phyloP scores from a whole-genome alignment of 2,113 vertebrate genomes.

The Gavia stellata region DNA sequence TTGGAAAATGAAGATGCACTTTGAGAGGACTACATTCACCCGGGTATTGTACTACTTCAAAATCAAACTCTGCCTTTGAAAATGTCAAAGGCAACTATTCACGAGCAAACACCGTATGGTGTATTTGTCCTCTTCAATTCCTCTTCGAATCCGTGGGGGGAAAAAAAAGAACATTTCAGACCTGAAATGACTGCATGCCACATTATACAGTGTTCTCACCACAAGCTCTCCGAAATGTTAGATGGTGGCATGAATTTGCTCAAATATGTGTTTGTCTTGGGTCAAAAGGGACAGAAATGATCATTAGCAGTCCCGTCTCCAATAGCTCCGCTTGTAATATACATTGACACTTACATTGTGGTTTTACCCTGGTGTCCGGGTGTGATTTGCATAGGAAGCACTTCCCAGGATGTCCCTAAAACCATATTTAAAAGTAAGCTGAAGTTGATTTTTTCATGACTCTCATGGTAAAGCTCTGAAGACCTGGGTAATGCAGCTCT shows the following conservation, averaged over 20 bases:
- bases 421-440: neutral
- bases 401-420: neutral
- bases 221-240: neutral
- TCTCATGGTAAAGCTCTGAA: neutral
- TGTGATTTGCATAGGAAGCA: neutral
- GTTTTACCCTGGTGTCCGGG: neutral
- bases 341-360: fast-evolving
- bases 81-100: neutral
- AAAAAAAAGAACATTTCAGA: neutral
- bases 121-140: neutral
- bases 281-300: neutral
- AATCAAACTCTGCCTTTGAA: neutral
- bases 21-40: neutral
- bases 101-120: neutral
- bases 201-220: fast-evolving
- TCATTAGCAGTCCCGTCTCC: neutral
- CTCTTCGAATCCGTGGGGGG: neutral
- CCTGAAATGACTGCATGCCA: neutral
- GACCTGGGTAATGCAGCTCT: neutral
- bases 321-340: neutral
- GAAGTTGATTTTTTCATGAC: neutral
- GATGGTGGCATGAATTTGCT: neutral
- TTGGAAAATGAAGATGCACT: neutral
- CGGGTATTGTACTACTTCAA: neutral
- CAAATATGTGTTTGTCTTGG: neutral